Base-by-base conservation (phyloP, 1,140 invertebrate species). In the Plutomurus gul region DNA sequence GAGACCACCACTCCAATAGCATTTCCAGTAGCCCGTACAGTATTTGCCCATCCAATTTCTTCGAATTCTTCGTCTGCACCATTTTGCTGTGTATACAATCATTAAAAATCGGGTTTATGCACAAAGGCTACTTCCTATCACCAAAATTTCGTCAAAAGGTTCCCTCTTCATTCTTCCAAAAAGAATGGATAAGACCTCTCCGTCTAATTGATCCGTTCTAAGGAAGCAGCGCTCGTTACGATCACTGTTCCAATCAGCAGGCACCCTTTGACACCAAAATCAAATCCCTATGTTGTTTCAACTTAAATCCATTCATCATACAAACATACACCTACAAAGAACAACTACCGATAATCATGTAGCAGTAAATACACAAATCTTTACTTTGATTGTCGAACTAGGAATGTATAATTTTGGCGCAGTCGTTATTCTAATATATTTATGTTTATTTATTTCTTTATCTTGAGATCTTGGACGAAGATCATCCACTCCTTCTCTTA, bases 111-210 rank as follows among this genome's bases (percentile, higher is more conserved):
- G 18, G 46, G 47, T 37, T 56, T 7, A 22, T 71, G 56, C 13
- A 82, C 18, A 60, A 46, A 25, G 30, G 18, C 8, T 39, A 78
- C 3, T n/a, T n/a, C n/a, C n/a, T 25, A 10, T 43, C 40, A 10
- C 40, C 40, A 10, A 10, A n/a, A 43, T 37, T 40, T 84, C 70
- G 30, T 43, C 6, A 37, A 77, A 49, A 76, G 86, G 87, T 87
- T 87, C 92, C 83, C 91, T 90, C 20, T 91, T 94, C 85, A 98
- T 97, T 20, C 96, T 99, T 60, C 98, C 98, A 81, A 87, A 99
- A 99, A 81, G 93, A 94, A 87, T 99, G 96, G 84, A 99, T 99
- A 87, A 99, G 75, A 97, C 99, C 88, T 99, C 98, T 49, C 98
- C 98, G 87, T 99, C 98, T 78, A 99, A 87, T 87, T 99, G 98